Evolutionary conservation across 2,113 vertebrate genomes (phyloP).

Genomic region (Chloebia gouldiae): DNA sequence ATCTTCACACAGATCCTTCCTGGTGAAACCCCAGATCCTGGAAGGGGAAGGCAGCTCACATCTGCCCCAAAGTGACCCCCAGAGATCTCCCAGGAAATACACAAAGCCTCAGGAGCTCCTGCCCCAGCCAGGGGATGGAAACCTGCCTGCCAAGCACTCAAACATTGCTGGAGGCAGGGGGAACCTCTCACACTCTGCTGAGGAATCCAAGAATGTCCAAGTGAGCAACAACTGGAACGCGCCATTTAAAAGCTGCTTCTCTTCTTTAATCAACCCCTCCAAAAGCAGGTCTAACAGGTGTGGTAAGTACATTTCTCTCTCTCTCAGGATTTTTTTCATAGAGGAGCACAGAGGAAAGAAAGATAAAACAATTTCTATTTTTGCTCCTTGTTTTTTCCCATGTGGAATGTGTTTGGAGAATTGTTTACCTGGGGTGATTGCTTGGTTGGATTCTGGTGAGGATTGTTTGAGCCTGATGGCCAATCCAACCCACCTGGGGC

Average conservation of each 20-base stretch:
- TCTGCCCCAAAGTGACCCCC: not conserved
- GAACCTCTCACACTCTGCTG: not conserved
- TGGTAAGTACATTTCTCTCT: no score
- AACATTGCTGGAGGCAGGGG: not conserved
- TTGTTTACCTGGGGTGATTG: no score
- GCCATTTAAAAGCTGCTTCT: not conserved
- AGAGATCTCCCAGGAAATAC: not conserved
- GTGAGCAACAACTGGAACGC: not conserved
- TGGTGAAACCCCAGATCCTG: not conserved
- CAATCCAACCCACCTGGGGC: no score
- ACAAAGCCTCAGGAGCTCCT: not conserved
- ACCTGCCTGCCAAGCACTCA: not conserved
- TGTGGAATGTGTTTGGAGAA: no score
- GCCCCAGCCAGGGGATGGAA: not conserved
- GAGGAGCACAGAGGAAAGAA: no score
- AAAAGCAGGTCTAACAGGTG: fast-evolving
- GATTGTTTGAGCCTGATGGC: no score
- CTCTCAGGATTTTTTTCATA: no score
- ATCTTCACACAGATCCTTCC: no score
- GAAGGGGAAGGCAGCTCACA: not conserved
- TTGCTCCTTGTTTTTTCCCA: no score
- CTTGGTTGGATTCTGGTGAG: no score
- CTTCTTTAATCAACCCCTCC: not conserved
- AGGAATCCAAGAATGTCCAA: fast-evolving
- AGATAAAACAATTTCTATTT: no score